A percentile compares a stretch with the other conserved stretches of the same genome.
Evolutionary conservation across 2,797 vertebrate species (phyloP).

Genomic region (Poeciliopsis infans): DNA sequence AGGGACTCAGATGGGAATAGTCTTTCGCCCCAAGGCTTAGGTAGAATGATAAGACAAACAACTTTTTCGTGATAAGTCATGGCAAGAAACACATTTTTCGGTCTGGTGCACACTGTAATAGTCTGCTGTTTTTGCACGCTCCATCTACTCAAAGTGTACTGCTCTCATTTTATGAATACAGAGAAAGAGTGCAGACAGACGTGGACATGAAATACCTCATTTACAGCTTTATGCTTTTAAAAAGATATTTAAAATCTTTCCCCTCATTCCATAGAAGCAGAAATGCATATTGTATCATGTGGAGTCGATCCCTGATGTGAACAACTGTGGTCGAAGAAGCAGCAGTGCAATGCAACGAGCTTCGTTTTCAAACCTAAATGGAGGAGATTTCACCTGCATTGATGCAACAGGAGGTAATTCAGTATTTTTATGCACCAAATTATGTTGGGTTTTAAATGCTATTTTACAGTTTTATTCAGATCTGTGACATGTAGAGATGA

Average conservation of each 20-base stretch:
- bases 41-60: slow-evolving; percentile 17
- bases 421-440: neutral
- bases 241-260: neutral
- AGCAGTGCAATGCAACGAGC: neutral
- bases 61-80: neutral
- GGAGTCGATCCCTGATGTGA: neutral
- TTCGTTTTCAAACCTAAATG: neutral
- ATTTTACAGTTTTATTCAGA: neutral
- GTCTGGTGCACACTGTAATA: neutral
- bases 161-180: neutral
- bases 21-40: slow-evolving; percentile 5
- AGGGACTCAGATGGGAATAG: neutral
- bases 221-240: neutral
- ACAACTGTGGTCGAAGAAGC: neutral
- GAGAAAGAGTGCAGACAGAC: neutral
- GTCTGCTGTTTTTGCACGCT: neutral
- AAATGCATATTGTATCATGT: neutral
- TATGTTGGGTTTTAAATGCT: neutral
- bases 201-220: neutral
- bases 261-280: neutral
- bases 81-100: slow-evolving; percentile 19
- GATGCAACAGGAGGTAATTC: neutral
- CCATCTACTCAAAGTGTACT: neutral
- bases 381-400: neutral
- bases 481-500: neutral